Percentiles rank a stretch among this genome's conserved stretches.
Evolutionary conservation across 1,140 invertebrate species (phyloP).

Genomic region (Linepithema humile): DNA sequence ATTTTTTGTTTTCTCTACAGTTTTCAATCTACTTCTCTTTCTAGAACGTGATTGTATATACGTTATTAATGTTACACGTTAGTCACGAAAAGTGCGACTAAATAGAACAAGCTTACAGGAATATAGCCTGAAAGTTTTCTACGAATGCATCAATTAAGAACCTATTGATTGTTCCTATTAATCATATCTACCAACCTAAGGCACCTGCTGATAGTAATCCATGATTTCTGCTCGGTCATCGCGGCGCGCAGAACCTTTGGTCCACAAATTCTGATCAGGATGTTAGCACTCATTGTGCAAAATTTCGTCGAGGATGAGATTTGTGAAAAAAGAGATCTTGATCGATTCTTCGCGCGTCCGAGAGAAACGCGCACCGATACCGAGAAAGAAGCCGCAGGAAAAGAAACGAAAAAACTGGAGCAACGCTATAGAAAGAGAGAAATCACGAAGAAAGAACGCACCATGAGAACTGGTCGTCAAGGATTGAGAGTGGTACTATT

Average conservation of each 20-base stretch:
- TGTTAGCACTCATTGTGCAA: conserved; percentile 57
- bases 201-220: conserved; percentile 65
- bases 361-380: not conserved
- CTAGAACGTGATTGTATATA: not conserved
- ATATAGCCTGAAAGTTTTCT: not conserved
- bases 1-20: not conserved
- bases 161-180: not conserved
- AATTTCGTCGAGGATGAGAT: not conserved
- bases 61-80: not conserved
- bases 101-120: not conserved
- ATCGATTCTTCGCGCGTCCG: not conserved
- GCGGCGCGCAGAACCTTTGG: conserved; percentile 48
- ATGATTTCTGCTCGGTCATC: conserved; percentile 36
- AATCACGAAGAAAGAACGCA: conserved; percentile 48
- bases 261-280: conserved; percentile 66
- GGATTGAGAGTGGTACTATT: conserved; percentile 50
- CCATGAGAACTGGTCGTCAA: conserved; percentile 40
- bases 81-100: not conserved
- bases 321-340: not conserved
- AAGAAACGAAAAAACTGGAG: not conserved
- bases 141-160: not conserved
- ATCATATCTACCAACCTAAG: conserved; percentile 65
- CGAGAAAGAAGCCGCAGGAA: not conserved
- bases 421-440: not conserved
- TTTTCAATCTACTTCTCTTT: not conserved